Base-by-base conservation (phyloP, 2,797 vertebrate genomes). In the Sebastolobus altivelis region DNA sequence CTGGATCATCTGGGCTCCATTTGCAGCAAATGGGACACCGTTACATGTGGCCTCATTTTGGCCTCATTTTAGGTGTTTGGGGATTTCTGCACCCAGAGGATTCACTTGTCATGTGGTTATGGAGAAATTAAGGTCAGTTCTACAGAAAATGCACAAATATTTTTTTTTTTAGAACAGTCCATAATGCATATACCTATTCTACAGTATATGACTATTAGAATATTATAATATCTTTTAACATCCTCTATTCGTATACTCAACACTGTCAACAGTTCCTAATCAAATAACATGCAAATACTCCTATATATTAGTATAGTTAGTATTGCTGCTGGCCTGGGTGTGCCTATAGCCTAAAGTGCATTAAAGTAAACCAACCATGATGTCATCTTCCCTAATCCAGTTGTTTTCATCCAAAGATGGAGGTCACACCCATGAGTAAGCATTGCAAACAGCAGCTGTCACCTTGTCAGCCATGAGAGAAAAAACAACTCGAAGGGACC, bases 341-440 rank as follows among this genome's bases (percentile, higher is more conserved):
- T 16, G 11, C 5, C 22, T 2, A 43, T 16, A 37, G 5, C 43
- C 56, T 61, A 2, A 14, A 37, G n/a, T 11, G 13, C 8, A 16
- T 63, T 46, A 22, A 75, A 60, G 56, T 72, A 20, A 74, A 55
- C 9, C 49, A 56, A 56, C 54, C 5, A 31, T 83, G 86, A 87
- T 58, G 72, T 75, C 85, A 82, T 85, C 29, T 35, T 2, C 16
- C 25, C 70, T 81, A 89, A 90, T 90, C 85, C 85, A 67, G 60
- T 86, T 92, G 87, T 91, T 93, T 87, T 88, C 52, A 75, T 88
- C 80, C 72, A 71, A 33, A 84, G 58, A 88, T 89, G 70, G 72
- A 87, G 84, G 88, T 85, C 87, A 90, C 88, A 79, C 84, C 89
- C 89, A 83, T 72, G 77, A 88, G 82, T 65, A 76, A 80, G 87